Evolutionary conservation across 2,797 vertebrate species (phyloP).

Genomic region (Sebastes taczanowskii): DNA sequence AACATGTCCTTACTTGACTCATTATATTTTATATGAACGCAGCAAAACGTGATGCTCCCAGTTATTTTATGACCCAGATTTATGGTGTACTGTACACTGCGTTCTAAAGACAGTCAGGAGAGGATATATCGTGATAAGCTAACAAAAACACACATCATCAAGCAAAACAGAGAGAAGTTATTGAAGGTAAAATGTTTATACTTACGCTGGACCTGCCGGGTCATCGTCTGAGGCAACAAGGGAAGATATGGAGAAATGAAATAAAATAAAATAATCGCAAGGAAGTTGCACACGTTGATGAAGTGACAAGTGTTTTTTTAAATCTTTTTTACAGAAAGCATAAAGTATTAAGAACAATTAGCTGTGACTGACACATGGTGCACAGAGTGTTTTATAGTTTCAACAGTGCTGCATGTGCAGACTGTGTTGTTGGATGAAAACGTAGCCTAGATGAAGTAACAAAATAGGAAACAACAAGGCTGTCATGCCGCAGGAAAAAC

Average conservation of each 20-base stretch:
- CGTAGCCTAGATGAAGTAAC: background rate
- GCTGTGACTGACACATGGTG: constrained; percentile 5
- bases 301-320: background rate
- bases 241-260: constrained; percentile 75
- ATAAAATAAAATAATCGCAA: constrained; percentile 41
- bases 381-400: background rate
- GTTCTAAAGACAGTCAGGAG: constrained; percentile 11
- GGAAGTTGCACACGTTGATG: constrained; percentile 28
- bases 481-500: constrained; percentile 35
- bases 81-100: background rate
- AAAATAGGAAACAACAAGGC: constrained; percentile 17
- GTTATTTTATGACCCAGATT: constrained; percentile 30
- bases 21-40: background rate
- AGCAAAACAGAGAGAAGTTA: constrained; percentile 15
- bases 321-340: background rate
- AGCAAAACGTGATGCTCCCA: background rate
- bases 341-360: constrained; percentile 2
- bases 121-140: constrained; percentile 10
- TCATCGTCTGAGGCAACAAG: constrained; percentile 89
- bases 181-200: constrained; percentile 38
- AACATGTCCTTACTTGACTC: background rate
- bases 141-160: constrained; percentile 17
- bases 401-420: background rate
- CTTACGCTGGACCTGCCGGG: constrained; percentile 97
- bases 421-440: constrained; percentile 37